Evolutionary conservation across 2,797 vertebrate species (phyloP).

Genomic region (Orestias chungarensis): DNA sequence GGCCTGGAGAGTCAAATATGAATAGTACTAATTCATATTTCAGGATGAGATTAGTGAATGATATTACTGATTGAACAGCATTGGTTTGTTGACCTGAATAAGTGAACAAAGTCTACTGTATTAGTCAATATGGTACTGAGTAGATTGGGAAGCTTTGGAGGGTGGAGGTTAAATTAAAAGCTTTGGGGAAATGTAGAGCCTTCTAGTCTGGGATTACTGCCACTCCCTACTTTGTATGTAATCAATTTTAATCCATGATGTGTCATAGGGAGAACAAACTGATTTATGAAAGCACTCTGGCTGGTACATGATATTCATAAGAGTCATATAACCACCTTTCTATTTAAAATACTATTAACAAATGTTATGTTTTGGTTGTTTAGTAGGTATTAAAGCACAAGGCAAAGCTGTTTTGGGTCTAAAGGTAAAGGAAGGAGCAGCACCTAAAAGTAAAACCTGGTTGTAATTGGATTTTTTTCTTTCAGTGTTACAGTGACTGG

Average conservation of each 20-base stretch:
- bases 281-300: neutral
- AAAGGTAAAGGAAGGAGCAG: neutral
- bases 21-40: neutral
- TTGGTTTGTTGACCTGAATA: too few species aligned
- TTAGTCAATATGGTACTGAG: neutral
- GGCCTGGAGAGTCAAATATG: neutral
- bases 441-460: neutral
- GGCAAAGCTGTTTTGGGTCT: neutral
- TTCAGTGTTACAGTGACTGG: constrained; percentile 5
- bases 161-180: neutral
- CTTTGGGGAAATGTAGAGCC: neutral
- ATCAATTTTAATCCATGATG: neutral
- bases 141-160: neutral
- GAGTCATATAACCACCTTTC: neutral
- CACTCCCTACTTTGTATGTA: too few species aligned
- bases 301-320: neutral
- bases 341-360: neutral
- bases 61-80: too few species aligned
- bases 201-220: neutral
- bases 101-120: neutral
- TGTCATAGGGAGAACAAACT: neutral
- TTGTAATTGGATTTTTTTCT: neutral
- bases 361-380: neutral
- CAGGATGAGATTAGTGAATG: neutral
- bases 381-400: neutral